Evolutionary conservation across 1,140 invertebrate species (phyloP).

Genomic region (Stenopsyche tienmushanensis): DNA sequence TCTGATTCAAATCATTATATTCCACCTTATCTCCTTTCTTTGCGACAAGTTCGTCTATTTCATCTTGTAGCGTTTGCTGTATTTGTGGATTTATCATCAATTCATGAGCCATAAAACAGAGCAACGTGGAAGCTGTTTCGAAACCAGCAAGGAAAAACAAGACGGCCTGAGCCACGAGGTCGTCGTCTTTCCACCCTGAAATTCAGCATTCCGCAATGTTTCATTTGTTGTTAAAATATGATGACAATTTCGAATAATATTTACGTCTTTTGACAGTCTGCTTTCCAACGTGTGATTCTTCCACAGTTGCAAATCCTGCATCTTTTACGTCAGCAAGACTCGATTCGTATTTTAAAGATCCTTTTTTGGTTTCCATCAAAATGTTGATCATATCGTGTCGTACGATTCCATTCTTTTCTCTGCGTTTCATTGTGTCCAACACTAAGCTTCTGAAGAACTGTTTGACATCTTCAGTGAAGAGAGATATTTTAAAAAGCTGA

Average conservation of each 20-base stretch:
- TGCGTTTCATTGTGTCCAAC: conserved; percentile 36
- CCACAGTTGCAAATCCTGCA: conserved; percentile 45
- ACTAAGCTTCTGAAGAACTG: conserved; percentile 42
- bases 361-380: conserved; percentile 44
- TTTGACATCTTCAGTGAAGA: neutral
- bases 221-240: no score
- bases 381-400: conserved; percentile 49
- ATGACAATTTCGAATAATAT: no score
- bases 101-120: conserved; percentile 47
- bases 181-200: conserved; percentile 40
- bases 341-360: conserved; percentile 39
- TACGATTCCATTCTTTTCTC: conserved; percentile 41
- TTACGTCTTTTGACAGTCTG: conserved; percentile 29
- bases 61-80: conserved; percentile 50
- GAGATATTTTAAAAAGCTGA: conserved; percentile 2
- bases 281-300: conserved; percentile 43
- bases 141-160: conserved; percentile 54
- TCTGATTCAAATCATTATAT: conserved; percentile 10
- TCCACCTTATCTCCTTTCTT: conserved; percentile 39
- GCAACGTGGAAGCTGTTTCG: conserved; percentile 42
- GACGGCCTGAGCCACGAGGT: conserved; percentile 49
- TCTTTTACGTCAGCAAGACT: conserved; percentile 6
- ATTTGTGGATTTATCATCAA: conserved; percentile 56
- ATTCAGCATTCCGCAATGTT: conserved; percentile 46
- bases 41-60: conserved; percentile 44